phyloP scores from a whole-genome alignment of 2,888 invertebrate genomes.

The Rotaria macrura region DNA sequence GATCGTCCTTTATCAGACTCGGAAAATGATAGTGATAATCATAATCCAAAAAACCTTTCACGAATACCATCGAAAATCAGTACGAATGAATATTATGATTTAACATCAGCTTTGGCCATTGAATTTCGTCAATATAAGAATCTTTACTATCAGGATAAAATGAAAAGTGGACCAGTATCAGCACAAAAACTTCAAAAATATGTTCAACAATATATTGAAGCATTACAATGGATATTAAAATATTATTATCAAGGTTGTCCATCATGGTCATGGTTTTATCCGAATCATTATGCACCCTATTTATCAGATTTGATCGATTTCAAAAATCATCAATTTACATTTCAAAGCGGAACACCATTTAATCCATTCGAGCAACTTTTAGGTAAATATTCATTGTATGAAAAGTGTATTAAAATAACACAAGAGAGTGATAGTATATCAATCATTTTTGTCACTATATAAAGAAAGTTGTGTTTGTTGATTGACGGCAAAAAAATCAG shows the following conservation, averaged over 20 bases:
- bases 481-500: too few relatives aligned
- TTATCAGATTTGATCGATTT: constrained; percentile 94
- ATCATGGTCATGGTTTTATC: constrained; percentile 96
- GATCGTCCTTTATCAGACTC: not conserved
- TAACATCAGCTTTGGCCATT: constrained; percentile 70
- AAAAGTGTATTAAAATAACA: too few relatives aligned
- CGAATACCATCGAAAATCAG: constrained; percentile 50
- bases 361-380: constrained; percentile 82
- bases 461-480: too few relatives aligned
- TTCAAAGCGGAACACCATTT: constrained; percentile 85
- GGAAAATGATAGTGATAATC: not conserved
- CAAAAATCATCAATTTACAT: constrained; percentile 66
- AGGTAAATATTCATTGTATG: not conserved
- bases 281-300: constrained; percentile 98
- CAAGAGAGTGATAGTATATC: too few relatives aligned
- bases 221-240: constrained; percentile 90
- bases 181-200: not conserved
- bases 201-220: constrained; percentile 49
- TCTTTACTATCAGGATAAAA: constrained; percentile 72
- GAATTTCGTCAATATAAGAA: constrained; percentile 48
- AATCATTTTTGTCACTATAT: too few relatives aligned
- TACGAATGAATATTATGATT: constrained; percentile 93
- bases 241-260: constrained; percentile 76
- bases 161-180: constrained; percentile 45
- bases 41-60: not conserved